A percentile compares a stretch with the other conserved stretches of the same genome.
phyloP scores from a whole-genome alignment of 1,140 invertebrate species.

The Orchesella cincta region DNA sequence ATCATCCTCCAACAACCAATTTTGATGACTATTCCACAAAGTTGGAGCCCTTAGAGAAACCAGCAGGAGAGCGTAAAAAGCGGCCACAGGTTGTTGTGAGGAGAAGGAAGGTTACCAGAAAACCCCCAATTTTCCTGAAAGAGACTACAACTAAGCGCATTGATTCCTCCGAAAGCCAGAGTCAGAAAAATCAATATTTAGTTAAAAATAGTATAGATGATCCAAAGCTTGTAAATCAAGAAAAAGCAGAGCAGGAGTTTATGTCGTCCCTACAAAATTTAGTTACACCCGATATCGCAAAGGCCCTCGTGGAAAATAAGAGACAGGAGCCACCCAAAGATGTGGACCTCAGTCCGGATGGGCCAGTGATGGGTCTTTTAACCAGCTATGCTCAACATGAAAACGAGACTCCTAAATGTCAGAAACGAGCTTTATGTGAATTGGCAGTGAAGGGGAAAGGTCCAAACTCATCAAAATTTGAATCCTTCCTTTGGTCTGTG shows the following conservation, averaged over 20 bases:
- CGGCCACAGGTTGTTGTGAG: too few species aligned
- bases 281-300: not conserved
- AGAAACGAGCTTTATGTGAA: constrained; percentile 48
- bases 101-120: not conserved
- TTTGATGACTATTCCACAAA: too few species aligned
- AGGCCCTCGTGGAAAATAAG: constrained; percentile 16
- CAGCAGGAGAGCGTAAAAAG: too few species aligned
- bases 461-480: constrained; percentile 47
- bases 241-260: not conserved
- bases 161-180: not conserved
- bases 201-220: not conserved
- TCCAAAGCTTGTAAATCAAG: not conserved
- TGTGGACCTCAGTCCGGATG: constrained; percentile 43
- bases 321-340: constrained; percentile 27
- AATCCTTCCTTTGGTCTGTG: constrained; percentile 48
- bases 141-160: not conserved
- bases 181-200: constrained; percentile 8
- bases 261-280: constrained; percentile 5
- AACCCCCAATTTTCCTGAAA: not conserved
- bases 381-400: constrained; percentile 42
- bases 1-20: too few species aligned
- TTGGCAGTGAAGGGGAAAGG: constrained; percentile 41
- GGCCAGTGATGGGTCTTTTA: constrained; percentile 45
- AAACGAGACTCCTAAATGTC: constrained; percentile 44
- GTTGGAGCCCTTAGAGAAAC: too few species aligned